Evolutionary conservation across 2,113 vertebrate genomes (phyloP), one percentile per base, ranked within the genome.

Genomic region (Gallinago undulata): DNA sequence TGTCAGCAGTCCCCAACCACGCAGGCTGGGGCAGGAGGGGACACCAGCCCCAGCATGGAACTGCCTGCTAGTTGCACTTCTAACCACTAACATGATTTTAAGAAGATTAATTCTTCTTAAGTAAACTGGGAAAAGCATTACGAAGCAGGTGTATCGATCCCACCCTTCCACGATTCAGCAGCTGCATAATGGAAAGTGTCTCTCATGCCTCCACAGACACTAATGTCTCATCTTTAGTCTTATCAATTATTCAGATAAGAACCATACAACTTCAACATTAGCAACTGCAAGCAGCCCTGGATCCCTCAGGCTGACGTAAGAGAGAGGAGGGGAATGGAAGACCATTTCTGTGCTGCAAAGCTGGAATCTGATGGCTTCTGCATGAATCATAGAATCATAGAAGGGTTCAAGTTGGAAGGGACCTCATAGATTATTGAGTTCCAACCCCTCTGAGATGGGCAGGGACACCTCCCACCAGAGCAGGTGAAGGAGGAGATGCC

Each of bases 201-300:
- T 86, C 90, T 77, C 87, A 24, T 85, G 91, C 89, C 59, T 95
- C 78, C 87, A 82, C 89, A 77, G 77, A 39, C 83, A 84, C 90
- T 97, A 86, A 97, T 96, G 96, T 78, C 96, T 94, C 95, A 76
- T 95, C 92, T 95, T 89, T 53, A 83, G 79, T 57, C 72, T 89
- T 74, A 95, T 97, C 87, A 97, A 96, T 97, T 94, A 97, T 97
- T 97, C 91, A 97, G 68, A 68, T 72, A 75, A 82, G 87, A 96
- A 59, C 57, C 2, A 2, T 87, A 87, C 86, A 95, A 88, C 84
- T 91, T 86, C 92, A 68, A 73, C 78, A 64, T 93, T 47, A 92
- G 86, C 90, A 91, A 56, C 62, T 73, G 89, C 90, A 73, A 94
- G 35, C 76, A 77, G 88, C 78, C 68, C 81, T 73, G 90, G 81